Evolutionary conservation across 2,797 vertebrate species (phyloP), one percentile per base, ranked within the genome.

Genomic region (Vespertilio murinus): DNA sequence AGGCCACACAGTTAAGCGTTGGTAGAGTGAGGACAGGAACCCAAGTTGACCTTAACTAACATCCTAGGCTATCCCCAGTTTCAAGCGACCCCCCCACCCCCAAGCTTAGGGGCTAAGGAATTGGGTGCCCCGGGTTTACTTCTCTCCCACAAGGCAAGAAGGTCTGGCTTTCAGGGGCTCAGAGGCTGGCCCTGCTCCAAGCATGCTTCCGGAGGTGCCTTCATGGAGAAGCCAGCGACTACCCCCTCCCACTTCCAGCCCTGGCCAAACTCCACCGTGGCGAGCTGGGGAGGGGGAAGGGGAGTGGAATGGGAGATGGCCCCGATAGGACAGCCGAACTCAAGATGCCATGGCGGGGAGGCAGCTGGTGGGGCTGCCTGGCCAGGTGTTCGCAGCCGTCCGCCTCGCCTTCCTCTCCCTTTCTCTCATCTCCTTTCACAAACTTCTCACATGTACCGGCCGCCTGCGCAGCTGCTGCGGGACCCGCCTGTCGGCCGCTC

Each of bases 401-500:
- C 0, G 67, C 88, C 87, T 78, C 1, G 8, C 49, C 95, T 86
- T 78, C 73, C 94, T 94, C 91, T 90, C 67, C 54, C 73, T 96
- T 95, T 95, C 94, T 96, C 75, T 84, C 17, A 0, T 91, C 94
- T 95, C 85, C 90, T 96, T 95, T 96, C 97, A 94, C 96, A 94
- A 94, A 95, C 95, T 97, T 97, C 97, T 97, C 97, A 96, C 97
- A 90, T 97, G 90, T 95, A 95, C 95, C 14, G 0, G 67, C 96
- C 97, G 97, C 96, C 95, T 97, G 89, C 20, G 42, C 97, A 97
- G 95, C 97, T 97, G 97, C 97, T 92, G 93, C 13, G 0, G 65
- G 92, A 86, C 96, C 92, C 95, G 90, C 81, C 96, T 93, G 94
- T 73, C 74, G 93, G 78, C 96, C 86, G 95, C 95, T 90, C 12